These are phyloP conservation scores for Orgyia antiqua DNA, from an alignment of 2,888 invertebrate species.

Conservation along the genomic window DNA sequence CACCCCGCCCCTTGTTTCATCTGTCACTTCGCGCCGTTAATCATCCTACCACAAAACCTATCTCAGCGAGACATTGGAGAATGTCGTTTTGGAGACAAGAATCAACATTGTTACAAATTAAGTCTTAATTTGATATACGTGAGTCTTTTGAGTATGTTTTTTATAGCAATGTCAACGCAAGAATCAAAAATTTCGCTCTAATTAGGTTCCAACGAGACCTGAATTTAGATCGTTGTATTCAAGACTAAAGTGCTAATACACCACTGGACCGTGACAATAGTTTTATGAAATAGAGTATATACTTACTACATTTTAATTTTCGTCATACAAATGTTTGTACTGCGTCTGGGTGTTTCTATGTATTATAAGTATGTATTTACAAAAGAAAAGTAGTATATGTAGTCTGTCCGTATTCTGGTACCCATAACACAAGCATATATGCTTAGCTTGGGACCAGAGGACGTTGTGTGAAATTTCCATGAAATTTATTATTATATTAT, in stretches of 20 bases:
- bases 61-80: constrained; percentile 32
- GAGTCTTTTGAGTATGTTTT: constrained; percentile 4
- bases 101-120: constrained; percentile 5
- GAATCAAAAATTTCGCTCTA: background rate
- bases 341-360: too few species aligned
- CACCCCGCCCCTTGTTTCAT: constrained; percentile 30
- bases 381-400: too few species aligned
- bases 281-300: background rate
- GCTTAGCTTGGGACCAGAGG: too few species aligned
- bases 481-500: too few species aligned
- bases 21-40: constrained; percentile 47
- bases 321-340: too few species aligned
- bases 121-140: constrained; percentile 6
- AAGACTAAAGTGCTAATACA: constrained; percentile 5
- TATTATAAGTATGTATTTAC: too few species aligned
- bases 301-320: too few species aligned
- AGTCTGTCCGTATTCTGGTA: too few species aligned
- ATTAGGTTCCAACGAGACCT: background rate
- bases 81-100: constrained; percentile 26
- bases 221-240: background rate
- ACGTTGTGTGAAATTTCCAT: too few species aligned
- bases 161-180: background rate
- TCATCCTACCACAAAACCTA: constrained; percentile 44
- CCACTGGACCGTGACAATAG: constrained; percentile 24
- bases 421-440: too few species aligned